A percentile compares a stretch with the other conserved stretches of the same genome.
phyloP scores from a whole-genome alignment of 2,113 vertebrate species.

The Herpailurus yagouaroundi region DNA sequence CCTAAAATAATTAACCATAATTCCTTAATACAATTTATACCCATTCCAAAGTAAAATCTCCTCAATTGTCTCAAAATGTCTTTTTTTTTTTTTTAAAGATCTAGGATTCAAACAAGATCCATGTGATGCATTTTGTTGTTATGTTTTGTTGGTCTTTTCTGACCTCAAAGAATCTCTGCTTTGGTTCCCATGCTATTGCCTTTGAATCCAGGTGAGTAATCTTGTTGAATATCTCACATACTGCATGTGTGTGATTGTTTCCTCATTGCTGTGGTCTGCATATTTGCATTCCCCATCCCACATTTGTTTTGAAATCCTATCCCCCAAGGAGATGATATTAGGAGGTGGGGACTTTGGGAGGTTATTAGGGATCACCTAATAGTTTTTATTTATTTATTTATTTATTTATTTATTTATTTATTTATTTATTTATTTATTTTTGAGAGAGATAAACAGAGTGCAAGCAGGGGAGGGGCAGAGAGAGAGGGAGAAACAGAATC shows the following conservation, averaged over 20 bases:
- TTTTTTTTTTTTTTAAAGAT: not conserved
- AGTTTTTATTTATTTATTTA: no score
- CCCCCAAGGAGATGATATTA: not conserved
- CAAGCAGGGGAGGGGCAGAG: no score
- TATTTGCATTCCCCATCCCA: not conserved
- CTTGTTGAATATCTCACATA: not conserved
- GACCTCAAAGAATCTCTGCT: not conserved
- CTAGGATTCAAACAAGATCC: not conserved
- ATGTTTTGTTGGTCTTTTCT: not conserved
- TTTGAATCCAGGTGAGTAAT: not conserved
- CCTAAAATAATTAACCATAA: not conserved
- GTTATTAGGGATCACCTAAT: not conserved
- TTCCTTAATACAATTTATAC: not conserved
- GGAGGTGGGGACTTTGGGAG: not conserved
- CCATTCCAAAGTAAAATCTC: not conserved
- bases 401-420: no score
- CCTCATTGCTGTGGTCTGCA: not conserved
- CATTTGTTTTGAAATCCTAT: not conserved
- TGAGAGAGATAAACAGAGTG: no score
- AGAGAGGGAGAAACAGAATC: no score
- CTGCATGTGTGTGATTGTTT: not conserved
- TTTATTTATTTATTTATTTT: no score
- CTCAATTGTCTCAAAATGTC: not conserved
- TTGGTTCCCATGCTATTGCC: not conserved
- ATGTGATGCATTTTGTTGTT: not conserved